Evolutionary conservation across 2,797 vertebrate species (phyloP).

Genomic region (Steatocranus sp.): DNA sequence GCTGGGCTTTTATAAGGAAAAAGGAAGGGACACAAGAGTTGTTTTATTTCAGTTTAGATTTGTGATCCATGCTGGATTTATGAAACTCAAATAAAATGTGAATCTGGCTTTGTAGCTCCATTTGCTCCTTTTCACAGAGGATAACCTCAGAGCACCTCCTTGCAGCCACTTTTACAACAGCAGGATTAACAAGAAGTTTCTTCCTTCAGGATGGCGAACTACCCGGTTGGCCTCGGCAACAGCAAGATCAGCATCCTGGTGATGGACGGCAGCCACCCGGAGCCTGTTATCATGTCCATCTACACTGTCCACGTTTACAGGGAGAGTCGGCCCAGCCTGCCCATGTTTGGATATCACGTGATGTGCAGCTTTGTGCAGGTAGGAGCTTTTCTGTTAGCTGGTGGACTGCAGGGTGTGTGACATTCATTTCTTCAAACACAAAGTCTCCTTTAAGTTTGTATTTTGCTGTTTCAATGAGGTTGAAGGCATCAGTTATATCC

Average conservation of each 20-base stretch:
- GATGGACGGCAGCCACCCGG: constrained; percentile 66
- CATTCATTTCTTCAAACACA: not conserved
- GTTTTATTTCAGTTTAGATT: not conserved
- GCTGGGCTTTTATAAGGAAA: not conserved
- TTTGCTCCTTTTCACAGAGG: not conserved
- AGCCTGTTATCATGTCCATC: constrained; percentile 72
- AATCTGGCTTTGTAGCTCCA: not conserved
- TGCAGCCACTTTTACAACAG: not conserved
- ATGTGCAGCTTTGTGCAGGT: constrained; percentile 91
- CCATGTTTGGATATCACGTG: constrained; percentile 88
- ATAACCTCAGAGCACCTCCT: not conserved
- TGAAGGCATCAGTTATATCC: not conserved
- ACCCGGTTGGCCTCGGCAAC: constrained; percentile 86
- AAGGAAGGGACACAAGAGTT: not conserved
- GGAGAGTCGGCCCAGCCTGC: constrained; percentile 89
- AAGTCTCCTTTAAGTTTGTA: not conserved
- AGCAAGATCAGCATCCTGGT: constrained; percentile 84
- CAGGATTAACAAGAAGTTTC: not conserved
- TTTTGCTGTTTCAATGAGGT: not conserved
- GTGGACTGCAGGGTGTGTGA: not conserved
- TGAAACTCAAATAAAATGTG: not conserved
- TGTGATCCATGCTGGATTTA: not conserved
- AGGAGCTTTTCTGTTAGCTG: not conserved
- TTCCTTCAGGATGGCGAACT: constrained; percentile 77
- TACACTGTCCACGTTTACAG: constrained; percentile 86